Evolutionary conservation across 2,888 invertebrate species (phyloP), one percentile per base, ranked within the genome.

Genomic region (Eudemis profundana): DNA sequence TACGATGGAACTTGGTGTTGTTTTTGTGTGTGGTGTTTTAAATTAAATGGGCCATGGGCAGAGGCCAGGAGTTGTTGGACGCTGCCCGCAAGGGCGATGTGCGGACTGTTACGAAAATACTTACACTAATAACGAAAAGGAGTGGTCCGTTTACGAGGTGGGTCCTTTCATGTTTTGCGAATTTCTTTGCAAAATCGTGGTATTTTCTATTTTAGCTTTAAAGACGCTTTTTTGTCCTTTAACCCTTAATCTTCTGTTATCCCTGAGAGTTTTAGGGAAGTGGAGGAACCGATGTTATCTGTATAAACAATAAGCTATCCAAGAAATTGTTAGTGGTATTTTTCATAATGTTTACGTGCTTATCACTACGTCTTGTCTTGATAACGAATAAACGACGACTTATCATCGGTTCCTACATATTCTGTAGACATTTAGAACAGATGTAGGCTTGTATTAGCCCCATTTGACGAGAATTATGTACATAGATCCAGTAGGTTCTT

Each of bases 11-110:
- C 74, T 81, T 75, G 85, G 89, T 92, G 90, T 92, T 87, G 88
- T 90, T 93, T 92, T 90, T 85, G 84, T 88, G 87, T 83, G 84
- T 88, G 84, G 78, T 82, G 78, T 74, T 79, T 78, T 76, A 70
- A 74, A 79, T 85, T 86, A 82, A 82, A 89, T 89, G 89, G 92
- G 89, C 86, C 85, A 98, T 98, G 98, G 98, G 98, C 86, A 98
- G 98, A 93, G 98, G 98, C 92, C 97, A 98, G 92, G 98, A 98
- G 93, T 95, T 98, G 89, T 94, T 98, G 88, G 98, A 98, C 86
- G 98, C 98, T 78, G 97, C 98, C 75, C 95, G 98, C 81, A 97
- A 95, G 93, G 98, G 98, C 84, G 97, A 98, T 90, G 94, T 96
- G 80, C 94, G 95, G 75, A 95, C 96, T 78, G 97, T 98, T 74